A percentile compares a stretch with the other conserved stretches of the same genome.
These are phyloP conservation scores for Hirtodrosophila cameraria DNA, from an alignment of 2,888 invertebrate species.

Conservation along the genomic window DNA sequence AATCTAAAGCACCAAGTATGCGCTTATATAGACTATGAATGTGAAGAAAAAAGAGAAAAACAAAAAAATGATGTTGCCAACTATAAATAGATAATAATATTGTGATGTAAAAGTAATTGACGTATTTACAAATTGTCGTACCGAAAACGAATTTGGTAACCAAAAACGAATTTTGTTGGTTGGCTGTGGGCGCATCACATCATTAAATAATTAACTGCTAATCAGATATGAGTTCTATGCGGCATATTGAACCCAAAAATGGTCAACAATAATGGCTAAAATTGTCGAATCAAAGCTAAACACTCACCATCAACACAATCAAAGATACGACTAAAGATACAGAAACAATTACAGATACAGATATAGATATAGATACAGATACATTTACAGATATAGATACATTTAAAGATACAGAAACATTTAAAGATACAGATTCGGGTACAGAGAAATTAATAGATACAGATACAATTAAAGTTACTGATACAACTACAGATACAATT, in stretches of 20 bases:
- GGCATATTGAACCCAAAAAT: conserved; percentile 40
- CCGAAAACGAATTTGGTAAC: neutral
- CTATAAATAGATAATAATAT: too few relatives aligned
- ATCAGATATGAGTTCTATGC: conserved; percentile 23
- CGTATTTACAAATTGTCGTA: too few relatives aligned
- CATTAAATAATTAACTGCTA: conserved; percentile 56
- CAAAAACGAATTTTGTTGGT: conserved; percentile 2
- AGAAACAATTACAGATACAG: neutral
- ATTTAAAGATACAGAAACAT: too few relatives aligned
- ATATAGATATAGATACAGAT: neutral
- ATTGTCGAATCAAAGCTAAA: conserved; percentile 38
- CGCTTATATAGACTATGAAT: too few relatives aligned
- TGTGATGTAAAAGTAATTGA: too few relatives aligned
- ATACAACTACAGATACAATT: neutral
- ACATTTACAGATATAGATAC: neutral
- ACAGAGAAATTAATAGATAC: neutral
- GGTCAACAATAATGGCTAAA: conserved; percentile 42
- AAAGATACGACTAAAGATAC: neutral
- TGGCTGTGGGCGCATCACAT: conserved; percentile 27
- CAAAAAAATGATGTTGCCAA: too few relatives aligned
- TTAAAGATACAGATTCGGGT: too few relatives aligned
- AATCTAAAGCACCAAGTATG: too few relatives aligned
- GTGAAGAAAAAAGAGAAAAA: too few relatives aligned
- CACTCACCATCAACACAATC: conserved; percentile 28
- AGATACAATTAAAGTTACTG: neutral